Evolutionary conservation across 2,888 invertebrate genomes (phyloP).

Genomic region (Melieria picta): DNA sequence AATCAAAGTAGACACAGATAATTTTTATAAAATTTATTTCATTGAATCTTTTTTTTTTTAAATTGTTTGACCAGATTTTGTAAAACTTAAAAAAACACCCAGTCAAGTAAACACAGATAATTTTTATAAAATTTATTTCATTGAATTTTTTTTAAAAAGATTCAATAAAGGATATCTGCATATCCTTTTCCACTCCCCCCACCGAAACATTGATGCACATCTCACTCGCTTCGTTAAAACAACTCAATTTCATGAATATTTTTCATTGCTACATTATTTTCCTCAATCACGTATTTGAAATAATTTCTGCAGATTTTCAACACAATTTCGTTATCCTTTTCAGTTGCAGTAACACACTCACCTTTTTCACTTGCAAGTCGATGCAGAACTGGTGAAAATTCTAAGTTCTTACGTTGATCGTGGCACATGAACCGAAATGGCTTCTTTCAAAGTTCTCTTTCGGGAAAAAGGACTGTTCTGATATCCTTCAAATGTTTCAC

Average conservation of each 20-base stretch:
- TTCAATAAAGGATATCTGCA: background rate
- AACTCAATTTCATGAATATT: too few relatives aligned
- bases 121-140: background rate
- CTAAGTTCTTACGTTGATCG: too few relatives aligned
- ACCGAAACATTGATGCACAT: too few relatives aligned
- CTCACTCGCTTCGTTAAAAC: too few relatives aligned
- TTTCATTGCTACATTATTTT: background rate
- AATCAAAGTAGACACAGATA: too few relatives aligned
- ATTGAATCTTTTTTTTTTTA: background rate
- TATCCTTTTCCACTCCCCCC: too few relatives aligned
- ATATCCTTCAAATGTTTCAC: too few relatives aligned
- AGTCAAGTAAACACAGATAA: too few relatives aligned
- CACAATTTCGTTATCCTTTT: background rate
- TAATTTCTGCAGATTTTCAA: background rate
- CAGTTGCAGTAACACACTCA: conserved; percentile 44
- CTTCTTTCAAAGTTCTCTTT: too few relatives aligned
- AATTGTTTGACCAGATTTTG: conserved; percentile 3
- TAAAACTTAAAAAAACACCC: background rate
- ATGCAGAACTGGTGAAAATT: background rate
- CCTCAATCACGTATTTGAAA: conserved; percentile 3
- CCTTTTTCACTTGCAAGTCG: conserved; percentile 51
- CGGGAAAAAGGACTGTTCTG: too few relatives aligned
- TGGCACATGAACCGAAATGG: too few relatives aligned
- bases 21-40: background rate
- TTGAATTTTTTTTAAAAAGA: background rate